A percentile compares a stretch with the other conserved stretches of the same genome.
Conservation (phyloP, 2,113 vertebrate species). For the Columba janthina region DNA sequence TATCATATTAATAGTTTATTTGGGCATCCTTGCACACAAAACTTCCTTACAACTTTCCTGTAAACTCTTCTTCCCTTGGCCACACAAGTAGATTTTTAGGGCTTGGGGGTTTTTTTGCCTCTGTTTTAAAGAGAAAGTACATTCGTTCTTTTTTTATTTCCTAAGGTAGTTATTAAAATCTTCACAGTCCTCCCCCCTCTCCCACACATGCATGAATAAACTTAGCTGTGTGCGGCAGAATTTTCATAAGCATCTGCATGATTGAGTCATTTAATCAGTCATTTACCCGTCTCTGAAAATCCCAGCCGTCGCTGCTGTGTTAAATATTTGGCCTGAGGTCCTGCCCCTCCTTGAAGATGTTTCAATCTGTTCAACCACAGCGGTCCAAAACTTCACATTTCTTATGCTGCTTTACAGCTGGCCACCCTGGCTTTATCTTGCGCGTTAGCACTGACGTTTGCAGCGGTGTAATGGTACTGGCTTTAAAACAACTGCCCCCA, state of each 20-base stretch:
- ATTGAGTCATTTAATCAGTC: conserved; percentile 65
- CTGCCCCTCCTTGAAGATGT: not conserved
- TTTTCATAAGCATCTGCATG: conserved; percentile 67
- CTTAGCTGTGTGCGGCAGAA: conserved; percentile 35
- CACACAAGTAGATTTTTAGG: not conserved
- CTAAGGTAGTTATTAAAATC: conserved; percentile 62
- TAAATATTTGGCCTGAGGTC: not conserved
- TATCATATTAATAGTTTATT: not conserved
- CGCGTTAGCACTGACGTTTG: not conserved
- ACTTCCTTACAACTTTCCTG: not conserved
- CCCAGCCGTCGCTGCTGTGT: not conserved
- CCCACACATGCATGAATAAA: conserved; percentile 68
- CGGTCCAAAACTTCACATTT: not conserved
- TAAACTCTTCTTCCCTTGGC: not conserved
- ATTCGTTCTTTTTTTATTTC: conserved; percentile 45
- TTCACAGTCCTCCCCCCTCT: conserved; percentile 53
- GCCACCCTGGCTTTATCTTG: not conserved
- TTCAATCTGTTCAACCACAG: not conserved
- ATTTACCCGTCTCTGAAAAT: conserved; percentile 39
- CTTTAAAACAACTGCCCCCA: not conserved
- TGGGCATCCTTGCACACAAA: not conserved
- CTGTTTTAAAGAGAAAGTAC: conserved; percentile 41
- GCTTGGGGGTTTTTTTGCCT: accelerated
- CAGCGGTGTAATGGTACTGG: accelerated
- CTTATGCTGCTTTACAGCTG: not conserved